A percentile compares a stretch with the other conserved stretches of the same genome.
Conservation (phyloP, 2,797 vertebrate species). For the Ctenopoma kingsleyae region DNA sequence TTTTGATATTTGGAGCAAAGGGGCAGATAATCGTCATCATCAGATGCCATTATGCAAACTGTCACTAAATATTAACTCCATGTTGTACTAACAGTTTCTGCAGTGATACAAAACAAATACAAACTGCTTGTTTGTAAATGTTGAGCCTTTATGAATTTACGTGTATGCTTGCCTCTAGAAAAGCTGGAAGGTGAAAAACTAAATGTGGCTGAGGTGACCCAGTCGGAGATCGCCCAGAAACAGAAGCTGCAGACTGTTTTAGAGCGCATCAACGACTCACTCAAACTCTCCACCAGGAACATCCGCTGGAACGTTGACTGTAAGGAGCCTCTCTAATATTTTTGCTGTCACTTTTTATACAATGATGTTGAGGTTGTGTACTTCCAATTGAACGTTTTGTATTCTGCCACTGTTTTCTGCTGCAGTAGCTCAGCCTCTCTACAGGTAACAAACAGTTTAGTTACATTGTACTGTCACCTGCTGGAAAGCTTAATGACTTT, state of each 20-base stretch:
- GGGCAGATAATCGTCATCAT: not conserved
- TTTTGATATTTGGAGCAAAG: not conserved
- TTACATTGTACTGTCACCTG: not conserved
- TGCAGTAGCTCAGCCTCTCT: not conserved
- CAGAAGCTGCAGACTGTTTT: constrained; percentile 98
- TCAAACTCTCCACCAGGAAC: constrained; percentile 93
- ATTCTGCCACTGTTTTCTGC: not conserved
- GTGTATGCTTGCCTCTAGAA: constrained; percentile 78
- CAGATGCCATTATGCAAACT: not conserved
- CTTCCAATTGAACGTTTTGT: not conserved
- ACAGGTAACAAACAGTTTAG: not conserved
- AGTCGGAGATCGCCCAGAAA: constrained; percentile 98
- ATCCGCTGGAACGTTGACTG: constrained; percentile 99
- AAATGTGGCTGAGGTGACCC: constrained; percentile 98
- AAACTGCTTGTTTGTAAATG: not conserved
- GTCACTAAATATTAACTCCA: not conserved
- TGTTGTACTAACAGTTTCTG: not conserved
- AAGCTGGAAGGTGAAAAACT: constrained; percentile 97
- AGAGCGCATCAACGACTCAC: constrained; percentile 96
- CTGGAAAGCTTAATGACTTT: not conserved
- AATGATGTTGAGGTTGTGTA: not conserved
- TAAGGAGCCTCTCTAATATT: constrained; percentile 29
- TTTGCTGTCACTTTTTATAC: too few species aligned
- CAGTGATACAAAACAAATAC: not conserved
- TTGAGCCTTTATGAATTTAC: not conserved